Evolutionary conservation across 2,888 invertebrate species (phyloP), one percentile per base, ranked within the genome.

Genomic region (Drosophila nr. medialis): DNA sequence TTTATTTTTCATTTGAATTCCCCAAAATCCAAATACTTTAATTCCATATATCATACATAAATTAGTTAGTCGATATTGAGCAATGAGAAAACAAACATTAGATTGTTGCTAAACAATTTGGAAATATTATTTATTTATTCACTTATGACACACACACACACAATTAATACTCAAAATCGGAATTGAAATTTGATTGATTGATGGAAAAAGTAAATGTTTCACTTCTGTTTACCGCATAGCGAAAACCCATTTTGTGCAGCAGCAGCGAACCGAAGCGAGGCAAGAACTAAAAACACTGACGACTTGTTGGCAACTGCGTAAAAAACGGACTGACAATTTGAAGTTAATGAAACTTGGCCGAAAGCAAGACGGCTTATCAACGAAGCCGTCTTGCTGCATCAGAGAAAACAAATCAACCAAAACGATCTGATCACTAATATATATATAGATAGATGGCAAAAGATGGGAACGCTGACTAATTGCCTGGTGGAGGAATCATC

Each of bases 391-490:
- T 51, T 24, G 7, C 36, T 3, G 27, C 29, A 30, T 32, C 32
- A 32, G 32, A 4, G 32, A 32, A 18, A 48, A 34, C 11, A 18
- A 32, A 58, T 58, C 45, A 38, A 29, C n/a, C 54, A 38, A 38
- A 38, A 27, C 7, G 27, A 54, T 36, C 53, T 21, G 15, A 45
- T 8, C 15, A 24, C 24, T n/a, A n/a, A 11, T 4, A 30, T 0
- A 42, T 4, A n/a, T 4, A 30, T 30, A 30, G 1, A 29, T 7
- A n/a, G 49, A 55, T 48, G 38, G n/a, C 24, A 59, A 27, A 34
- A 34, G n/a, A 24, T 40, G 15, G 29, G 2, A 45, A 24, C 32
- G 24, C 21, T 69, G 68, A 69, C 54, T 67, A 67, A 69, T n/a
- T 40, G 38, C 11, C 4, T 36, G n/a, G 8, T 5, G 15, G 24